Conservation (phyloP, 2,113 vertebrate species). For the Melanerpes aurifrons region DNA sequence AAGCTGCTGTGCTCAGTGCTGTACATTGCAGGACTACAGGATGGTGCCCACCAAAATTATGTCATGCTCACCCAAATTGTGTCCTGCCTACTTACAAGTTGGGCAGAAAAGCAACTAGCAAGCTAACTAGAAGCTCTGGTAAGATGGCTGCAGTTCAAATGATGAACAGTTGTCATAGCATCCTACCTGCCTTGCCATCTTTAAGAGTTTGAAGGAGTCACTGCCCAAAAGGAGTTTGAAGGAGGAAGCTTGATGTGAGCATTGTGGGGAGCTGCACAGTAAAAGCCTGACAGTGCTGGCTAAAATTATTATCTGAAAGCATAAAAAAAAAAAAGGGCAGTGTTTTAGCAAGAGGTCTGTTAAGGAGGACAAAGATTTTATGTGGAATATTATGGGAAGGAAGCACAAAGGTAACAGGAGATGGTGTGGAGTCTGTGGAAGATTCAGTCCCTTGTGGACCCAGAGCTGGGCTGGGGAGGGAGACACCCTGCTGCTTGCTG, state of each 20-base stretch:
- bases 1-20: not conserved
- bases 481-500: accelerated
- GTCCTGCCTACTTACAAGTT: not conserved
- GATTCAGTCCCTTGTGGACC: not conserved
- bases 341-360: not conserved
- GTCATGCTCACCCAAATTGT: not conserved
- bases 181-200: not conserved
- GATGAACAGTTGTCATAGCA: not conserved
- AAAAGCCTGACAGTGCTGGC: not conserved
- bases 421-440: not conserved
- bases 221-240: not conserved
- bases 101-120: not conserved
- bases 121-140: not conserved
- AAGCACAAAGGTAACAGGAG: not conserved
- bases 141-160: not conserved
- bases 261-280: not conserved
- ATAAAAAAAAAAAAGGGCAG: not conserved
- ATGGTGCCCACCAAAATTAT: not conserved
- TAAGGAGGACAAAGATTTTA: not conserved
- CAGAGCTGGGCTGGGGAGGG: not conserved
- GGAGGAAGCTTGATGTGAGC: not conserved
- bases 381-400: not conserved
- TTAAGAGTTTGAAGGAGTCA: not conserved
- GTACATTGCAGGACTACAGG: not conserved
- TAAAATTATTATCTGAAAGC: not conserved